A percentile compares a stretch with the other conserved stretches of the same genome.
Conservation (phyloP, 2,888 invertebrate species). For the Scrobipalpa atriplicella region DNA sequence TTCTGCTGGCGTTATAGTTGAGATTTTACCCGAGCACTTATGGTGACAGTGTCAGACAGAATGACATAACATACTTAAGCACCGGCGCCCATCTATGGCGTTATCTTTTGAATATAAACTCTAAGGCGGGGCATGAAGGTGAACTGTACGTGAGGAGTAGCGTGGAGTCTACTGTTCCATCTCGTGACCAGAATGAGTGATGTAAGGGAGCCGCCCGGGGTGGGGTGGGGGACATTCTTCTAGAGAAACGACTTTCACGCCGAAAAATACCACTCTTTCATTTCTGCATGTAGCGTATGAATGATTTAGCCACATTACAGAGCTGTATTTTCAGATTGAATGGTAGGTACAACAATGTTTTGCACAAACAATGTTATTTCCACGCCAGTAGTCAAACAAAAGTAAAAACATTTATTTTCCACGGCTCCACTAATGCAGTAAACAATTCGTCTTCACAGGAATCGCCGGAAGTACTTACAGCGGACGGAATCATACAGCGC, state of each 20-base stretch:
- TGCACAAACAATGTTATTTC: neutral
- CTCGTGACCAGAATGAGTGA: constrained; percentile 55
- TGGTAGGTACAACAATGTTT: neutral
- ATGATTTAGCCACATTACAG: no score
- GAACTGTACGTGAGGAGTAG: neutral
- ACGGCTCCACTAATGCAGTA: neutral
- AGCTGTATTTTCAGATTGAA: no score
- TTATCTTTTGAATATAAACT: constrained; percentile 18
- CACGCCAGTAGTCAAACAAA: neutral
- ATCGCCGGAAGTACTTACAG: constrained; percentile 16
- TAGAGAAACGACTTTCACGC: constrained; percentile 49
- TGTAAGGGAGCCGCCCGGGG: constrained; percentile 43
- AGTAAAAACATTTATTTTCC: constrained; percentile 9
- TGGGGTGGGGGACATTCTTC: constrained; percentile 32
- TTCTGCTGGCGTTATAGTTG: neutral
- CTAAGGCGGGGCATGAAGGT: constrained; percentile 20
- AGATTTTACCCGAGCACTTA: constrained; percentile 19
- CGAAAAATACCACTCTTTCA: constrained; percentile 44
- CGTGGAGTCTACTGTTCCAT: constrained; percentile 32
- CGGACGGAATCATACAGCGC: constrained; percentile 20
- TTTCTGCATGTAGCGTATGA: constrained; percentile 6
- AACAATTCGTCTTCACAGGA: constrained; percentile 22
- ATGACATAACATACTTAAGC: constrained; percentile 22
- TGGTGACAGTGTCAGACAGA: constrained; percentile 7
- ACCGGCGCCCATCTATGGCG: neutral